Base-by-base conservation (phyloP, 2,797 vertebrate species). In the Sternotherus odoratus region DNA sequence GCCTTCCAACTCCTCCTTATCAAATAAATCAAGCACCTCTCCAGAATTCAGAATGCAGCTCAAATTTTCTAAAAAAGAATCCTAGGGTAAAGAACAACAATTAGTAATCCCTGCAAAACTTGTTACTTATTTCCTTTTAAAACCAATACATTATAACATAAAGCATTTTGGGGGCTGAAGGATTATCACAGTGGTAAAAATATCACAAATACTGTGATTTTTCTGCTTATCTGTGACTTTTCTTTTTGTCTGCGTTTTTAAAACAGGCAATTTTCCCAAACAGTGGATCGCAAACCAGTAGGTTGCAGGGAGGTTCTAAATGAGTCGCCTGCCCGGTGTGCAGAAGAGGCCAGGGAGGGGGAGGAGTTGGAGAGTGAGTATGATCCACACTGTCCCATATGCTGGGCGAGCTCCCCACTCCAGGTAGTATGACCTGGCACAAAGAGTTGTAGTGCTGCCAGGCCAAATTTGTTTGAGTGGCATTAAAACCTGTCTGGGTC, bases 1-100 rank as follows among this genome's bases (percentile, higher is more conserved):
- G 9, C 91, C 96, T 78, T 97, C 97, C 85, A 97, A 50, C 48
- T 97, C 97, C 8, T 97, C 97, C 17, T 95, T 96, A 77, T 98
- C 97, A 92, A 97, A 98, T 12, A 97, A 79, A 66, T 94, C 94
- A 30, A 95, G 95, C 17, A 96, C 92, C 49, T 96, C 95, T 53
- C 96, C 96, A 69, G 85, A 93, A 54, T 86, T 97, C 88, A 98
- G 36, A 79, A 96, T 86, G 33, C 89, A 95, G 84, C 95, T 97
- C 87, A 97, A 83, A 86, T 97, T 94, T 87, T 97, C 97, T 83
- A 97, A 89, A 96, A 98, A 91, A 1, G 57, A 69, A 16, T 95
- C 95, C 97, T 98, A 85, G 12, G 48, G 72, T 57, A 87, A 96
- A 91, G 21, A n/a, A 82, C 30, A 87, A 24, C 13, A 57, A 15